Percentiles rank a stretch among this genome's conserved stretches.
These are phyloP conservation scores for Calephelis perditalis DNA, from an alignment of 2,888 invertebrate species.

Conservation along the genomic window DNA sequence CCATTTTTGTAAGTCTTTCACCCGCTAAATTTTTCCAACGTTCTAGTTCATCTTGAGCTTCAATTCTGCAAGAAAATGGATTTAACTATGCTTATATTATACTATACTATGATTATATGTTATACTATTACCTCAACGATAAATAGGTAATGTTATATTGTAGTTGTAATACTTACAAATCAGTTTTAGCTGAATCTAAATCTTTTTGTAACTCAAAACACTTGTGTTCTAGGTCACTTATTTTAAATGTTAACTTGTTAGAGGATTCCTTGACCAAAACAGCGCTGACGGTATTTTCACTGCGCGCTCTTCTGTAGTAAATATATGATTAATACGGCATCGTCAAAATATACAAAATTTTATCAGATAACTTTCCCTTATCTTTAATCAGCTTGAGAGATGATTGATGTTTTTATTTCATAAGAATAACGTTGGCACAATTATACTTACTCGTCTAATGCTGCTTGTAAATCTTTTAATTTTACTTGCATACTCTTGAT, in stretches of 20 bases:
- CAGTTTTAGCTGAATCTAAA: constrained; percentile 57
- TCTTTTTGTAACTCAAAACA: constrained; percentile 63
- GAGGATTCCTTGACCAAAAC: constrained; percentile 48
- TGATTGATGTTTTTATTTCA: constrained; percentile 27
- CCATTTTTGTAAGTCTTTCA: constrained; percentile 82
- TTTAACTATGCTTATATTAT: not conserved
- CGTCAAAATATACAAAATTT: constrained; percentile 23
- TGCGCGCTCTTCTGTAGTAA: constrained; percentile 52
- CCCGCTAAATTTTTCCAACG: constrained; percentile 83
- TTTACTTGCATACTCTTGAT: constrained; percentile 51
- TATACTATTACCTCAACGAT: not conserved
- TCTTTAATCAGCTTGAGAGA: constrained; percentile 40
- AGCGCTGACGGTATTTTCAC: constrained; percentile 38
- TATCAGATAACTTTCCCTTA: constrained; percentile 35
- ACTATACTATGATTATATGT: no score
- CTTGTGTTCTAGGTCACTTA: constrained; percentile 56
- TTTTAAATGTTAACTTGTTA: constrained; percentile 62
- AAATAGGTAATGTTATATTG: not conserved
- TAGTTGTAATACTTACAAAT: constrained; percentile 63
- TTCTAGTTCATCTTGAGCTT: constrained; percentile 56
- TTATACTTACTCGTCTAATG: constrained; percentile 51
- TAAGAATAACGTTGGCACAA: constrained; percentile 4
- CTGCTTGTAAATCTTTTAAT: constrained; percentile 48
- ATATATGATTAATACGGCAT: constrained; percentile 32
- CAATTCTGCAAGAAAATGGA: constrained; percentile 40